phyloP scores from a whole-genome alignment of 2,888 invertebrate species.

The Labia minor region DNA sequence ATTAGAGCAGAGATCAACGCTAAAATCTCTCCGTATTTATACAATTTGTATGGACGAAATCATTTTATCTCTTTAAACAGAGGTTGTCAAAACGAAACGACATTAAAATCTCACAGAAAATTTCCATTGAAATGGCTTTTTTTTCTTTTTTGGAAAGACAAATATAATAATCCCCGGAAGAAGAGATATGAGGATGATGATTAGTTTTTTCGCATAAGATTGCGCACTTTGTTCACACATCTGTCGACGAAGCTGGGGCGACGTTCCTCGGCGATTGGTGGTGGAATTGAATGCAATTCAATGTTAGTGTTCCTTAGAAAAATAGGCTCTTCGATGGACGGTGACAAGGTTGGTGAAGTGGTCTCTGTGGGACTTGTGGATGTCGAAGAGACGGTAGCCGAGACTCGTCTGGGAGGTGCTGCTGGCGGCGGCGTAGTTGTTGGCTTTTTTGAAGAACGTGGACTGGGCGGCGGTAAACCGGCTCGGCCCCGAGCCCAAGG shows the following conservation, averaged over 20 bases:
- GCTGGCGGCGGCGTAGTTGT: neutral
- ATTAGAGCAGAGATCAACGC: too few relatives aligned
- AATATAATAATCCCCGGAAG: neutral
- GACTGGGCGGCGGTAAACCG: neutral
- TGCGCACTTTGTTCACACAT: slow-evolving; percentile 72
- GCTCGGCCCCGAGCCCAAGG: slow-evolving; percentile 5
- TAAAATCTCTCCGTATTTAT: too few relatives aligned
- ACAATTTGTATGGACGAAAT: neutral
- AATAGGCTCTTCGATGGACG: neutral
- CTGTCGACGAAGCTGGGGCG: slow-evolving; percentile 76
- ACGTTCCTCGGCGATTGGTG: slow-evolving; percentile 47
- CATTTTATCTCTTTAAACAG: neutral
- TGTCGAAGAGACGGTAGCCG: neutral
- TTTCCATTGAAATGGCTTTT: neutral
- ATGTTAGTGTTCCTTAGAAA: neutral
- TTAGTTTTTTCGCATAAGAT: slow-evolving; percentile 47
- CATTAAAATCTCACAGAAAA: neutral
- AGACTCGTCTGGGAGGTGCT: neutral
- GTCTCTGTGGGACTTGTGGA: neutral
- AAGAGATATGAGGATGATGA: neutral
- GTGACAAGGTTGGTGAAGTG: neutral
- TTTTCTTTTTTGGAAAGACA: neutral
- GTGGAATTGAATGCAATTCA: slow-evolving; percentile 43
- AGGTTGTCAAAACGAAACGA: neutral
- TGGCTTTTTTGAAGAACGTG: neutral